A percentile compares a stretch with the other conserved stretches of the same genome.
phyloP scores from a whole-genome alignment of 2,113 vertebrate genomes.

The Terrapene triunguis region DNA sequence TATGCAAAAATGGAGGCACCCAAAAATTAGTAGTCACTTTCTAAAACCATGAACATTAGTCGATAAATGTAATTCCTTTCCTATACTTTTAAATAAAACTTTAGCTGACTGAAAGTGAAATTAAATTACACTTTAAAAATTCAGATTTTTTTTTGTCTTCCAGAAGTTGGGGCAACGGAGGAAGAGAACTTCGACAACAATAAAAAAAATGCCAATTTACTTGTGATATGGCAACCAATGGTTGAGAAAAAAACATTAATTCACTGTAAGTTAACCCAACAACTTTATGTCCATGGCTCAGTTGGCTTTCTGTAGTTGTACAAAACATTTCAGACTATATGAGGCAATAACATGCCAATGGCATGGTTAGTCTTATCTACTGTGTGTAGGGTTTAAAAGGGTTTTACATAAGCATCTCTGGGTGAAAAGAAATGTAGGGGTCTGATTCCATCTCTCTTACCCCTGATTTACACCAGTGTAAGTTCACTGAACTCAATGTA shows the following conservation, averaged over 20 bases:
- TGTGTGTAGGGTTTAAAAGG: background rate
- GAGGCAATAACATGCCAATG: background rate
- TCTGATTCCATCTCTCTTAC: background rate
- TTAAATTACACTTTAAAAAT: background rate
- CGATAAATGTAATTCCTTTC: background rate
- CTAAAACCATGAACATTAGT: background rate
- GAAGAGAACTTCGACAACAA: background rate
- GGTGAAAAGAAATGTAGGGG: background rate
- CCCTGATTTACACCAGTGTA: background rate
- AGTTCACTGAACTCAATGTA: background rate
- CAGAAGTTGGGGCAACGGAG: background rate
- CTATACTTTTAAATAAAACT: background rate
- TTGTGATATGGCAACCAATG: background rate
- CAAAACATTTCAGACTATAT: background rate
- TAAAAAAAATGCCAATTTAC: background rate
- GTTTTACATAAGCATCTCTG: background rate
- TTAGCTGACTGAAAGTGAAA: background rate
- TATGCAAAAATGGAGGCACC: background rate
- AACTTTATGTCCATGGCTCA: background rate
- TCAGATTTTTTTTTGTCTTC: background rate
- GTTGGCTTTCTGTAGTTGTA: background rate
- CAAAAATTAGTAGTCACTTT: background rate
- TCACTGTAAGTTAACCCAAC: background rate
- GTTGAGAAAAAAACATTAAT: background rate
- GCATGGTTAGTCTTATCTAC: background rate